These are phyloP conservation scores for Acanthornis magna DNA, from an alignment of 2,797 vertebrate species.

Conservation along the genomic window DNA sequence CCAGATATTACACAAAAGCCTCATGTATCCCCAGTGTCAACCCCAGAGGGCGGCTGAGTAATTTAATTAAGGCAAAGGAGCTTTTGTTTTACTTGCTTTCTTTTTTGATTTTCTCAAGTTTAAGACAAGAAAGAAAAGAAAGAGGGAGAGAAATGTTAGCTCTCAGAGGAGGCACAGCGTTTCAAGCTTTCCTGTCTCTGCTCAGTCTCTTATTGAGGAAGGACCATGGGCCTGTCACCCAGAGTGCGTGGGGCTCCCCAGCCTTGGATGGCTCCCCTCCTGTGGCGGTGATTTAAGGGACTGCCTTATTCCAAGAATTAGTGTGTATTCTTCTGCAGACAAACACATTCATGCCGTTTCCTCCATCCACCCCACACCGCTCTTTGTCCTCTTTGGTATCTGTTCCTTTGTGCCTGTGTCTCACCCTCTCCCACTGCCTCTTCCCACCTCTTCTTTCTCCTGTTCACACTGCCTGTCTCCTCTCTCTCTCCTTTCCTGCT, in stretches of 20 bases:
- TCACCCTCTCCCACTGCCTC: neutral
- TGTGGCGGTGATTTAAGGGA: neutral
- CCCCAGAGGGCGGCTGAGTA: constrained; percentile 75
- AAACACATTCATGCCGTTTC: neutral
- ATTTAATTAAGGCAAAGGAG: constrained; percentile 77
- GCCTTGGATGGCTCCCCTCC: neutral
- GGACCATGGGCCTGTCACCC: constrained; percentile 14
- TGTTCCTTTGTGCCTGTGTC: neutral
- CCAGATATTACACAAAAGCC: constrained; percentile 76
- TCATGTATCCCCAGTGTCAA: constrained; percentile 75
- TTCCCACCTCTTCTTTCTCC: neutral
- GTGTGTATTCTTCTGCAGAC: neutral
- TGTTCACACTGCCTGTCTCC: neutral
- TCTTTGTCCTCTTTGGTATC: neutral
- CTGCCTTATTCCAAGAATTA: constrained; percentile 7
- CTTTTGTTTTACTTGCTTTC: constrained; percentile 72
- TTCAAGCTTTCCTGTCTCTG: neutral
- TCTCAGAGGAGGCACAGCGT: constrained; percentile 33
- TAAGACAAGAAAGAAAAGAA: constrained; percentile 63
- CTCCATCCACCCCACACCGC: neutral
- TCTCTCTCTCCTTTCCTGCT: neutral
- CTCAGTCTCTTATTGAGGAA: constrained; percentile 31
- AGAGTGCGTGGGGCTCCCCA: neutral
- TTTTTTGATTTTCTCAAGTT: constrained; percentile 63
- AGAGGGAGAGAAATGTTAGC: constrained; percentile 59